phyloP scores from a whole-genome alignment of 2,797 vertebrate species.

The Threskiornis aethiopicus region DNA sequence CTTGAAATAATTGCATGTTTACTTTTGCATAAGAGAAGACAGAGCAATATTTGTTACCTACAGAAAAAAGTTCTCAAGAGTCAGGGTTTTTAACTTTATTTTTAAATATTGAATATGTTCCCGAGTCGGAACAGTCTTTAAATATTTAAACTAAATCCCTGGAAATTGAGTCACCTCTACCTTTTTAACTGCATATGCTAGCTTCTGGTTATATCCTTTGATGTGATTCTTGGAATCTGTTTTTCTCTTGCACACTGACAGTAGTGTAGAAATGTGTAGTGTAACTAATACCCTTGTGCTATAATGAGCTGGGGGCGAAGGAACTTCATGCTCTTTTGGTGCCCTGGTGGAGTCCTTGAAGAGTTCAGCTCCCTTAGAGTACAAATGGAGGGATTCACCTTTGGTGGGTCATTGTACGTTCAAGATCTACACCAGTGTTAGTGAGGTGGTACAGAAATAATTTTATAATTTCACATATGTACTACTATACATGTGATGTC shows the following conservation, averaged over 20 bases:
- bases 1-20: neutral
- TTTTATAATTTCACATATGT: neutral
- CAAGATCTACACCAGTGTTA: neutral
- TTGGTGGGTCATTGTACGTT: neutral
- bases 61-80: neutral
- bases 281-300: neutral
- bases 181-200: neutral
- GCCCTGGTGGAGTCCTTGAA: accelerated
- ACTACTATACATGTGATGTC: neutral
- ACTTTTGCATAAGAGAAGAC: neutral
- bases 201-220: neutral
- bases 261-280: neutral
- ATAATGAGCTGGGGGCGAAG: neutral
- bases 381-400: neutral
- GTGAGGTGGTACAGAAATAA: neutral
- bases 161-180: neutral
- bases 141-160: neutral
- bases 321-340: neutral
- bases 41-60: neutral
- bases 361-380: neutral
- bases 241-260: accelerated
- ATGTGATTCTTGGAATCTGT: neutral
- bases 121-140: neutral
- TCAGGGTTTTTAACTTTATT: neutral
- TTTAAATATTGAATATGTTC: neutral